Evolutionary conservation across 2,797 vertebrate species (phyloP).

Genomic region (Silurus lanzhouensis): DNA sequence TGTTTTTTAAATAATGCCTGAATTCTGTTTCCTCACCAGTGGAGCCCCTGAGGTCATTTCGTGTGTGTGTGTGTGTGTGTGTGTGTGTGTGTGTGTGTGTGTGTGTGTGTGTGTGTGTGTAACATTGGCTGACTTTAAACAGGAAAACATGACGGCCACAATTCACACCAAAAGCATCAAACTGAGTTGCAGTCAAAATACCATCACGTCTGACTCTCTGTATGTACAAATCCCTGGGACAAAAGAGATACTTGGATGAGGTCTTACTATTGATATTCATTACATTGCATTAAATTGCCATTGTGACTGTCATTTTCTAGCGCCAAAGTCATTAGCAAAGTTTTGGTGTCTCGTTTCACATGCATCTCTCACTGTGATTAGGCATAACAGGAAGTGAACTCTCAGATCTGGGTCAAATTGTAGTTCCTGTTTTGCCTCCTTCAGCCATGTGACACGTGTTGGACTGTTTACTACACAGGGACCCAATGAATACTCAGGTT

Average conservation of each 20-base stretch:
- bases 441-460: conserved; percentile 39
- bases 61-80: conserved; percentile 55
- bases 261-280: conserved; percentile 41
- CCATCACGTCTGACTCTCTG: conserved; percentile 11
- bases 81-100: conserved; percentile 54
- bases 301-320: conserved; percentile 34
- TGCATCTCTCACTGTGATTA: conserved; percentile 42
- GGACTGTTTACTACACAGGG: conserved; percentile 50
- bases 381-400: conserved; percentile 61
- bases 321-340: conserved; percentile 45
- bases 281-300: conserved; percentile 10
- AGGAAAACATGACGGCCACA: conserved; percentile 51
- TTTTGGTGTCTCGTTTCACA: conserved; percentile 52
- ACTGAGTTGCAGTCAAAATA: conserved; percentile 32
- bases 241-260: not conserved
- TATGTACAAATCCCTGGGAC: not conserved
- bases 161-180: conserved; percentile 48
- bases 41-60: conserved; percentile 63
- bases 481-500: conserved; percentile 42
- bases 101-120: conserved; percentile 54
- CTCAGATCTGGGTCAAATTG: conserved; percentile 56
- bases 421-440: conserved; percentile 57
- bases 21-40: conserved; percentile 65
- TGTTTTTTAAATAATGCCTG: conserved; percentile 66
- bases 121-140: conserved; percentile 51